Evolutionary conservation across 2,797 vertebrate genomes (phyloP).

Genomic region (Taenioides sp.): DNA sequence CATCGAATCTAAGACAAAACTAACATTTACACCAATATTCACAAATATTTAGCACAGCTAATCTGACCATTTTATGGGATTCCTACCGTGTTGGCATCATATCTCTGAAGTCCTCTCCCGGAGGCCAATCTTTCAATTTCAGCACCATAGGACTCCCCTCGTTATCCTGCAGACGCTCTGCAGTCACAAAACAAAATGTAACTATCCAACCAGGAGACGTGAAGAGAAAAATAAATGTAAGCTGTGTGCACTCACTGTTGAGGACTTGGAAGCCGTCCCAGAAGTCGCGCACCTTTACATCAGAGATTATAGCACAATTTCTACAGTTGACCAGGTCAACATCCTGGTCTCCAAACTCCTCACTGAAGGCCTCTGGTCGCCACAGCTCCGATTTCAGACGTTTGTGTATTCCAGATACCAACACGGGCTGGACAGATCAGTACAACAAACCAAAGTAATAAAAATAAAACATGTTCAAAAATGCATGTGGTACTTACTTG

Average conservation of each 20-base stretch:
- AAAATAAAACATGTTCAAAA: neutral
- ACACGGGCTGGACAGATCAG: conserved; percentile 84
- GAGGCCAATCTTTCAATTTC: conserved; percentile 98
- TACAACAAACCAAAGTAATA: neutral
- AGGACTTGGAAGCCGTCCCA: conserved; percentile 98
- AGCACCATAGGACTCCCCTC: conserved; percentile 96
- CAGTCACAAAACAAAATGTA: conserved; percentile 18
- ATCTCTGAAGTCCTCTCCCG: conserved; percentile 96
- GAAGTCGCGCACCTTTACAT: conserved; percentile 98
- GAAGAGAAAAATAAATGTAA: neutral
- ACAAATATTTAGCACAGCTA: neutral
- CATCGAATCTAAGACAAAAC: conserved; percentile 84
- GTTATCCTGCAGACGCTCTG: conserved; percentile 88
- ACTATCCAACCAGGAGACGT: neutral
- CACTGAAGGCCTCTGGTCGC: conserved; percentile 94
- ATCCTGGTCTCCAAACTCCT: conserved; percentile 97
- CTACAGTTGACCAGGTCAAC: conserved; percentile 99
- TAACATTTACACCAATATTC: neutral
- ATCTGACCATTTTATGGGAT: neutral
- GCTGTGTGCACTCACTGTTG: conserved; percentile 84
- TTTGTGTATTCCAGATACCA: conserved; percentile 97
- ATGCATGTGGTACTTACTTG: conserved; percentile 80
- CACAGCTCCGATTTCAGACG: conserved; percentile 89
- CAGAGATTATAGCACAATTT: conserved; percentile 97
- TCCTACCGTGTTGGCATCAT: conserved; percentile 97